Conservation (phyloP, 2,888 invertebrate species). For the Drosophila ustulata region DNA sequence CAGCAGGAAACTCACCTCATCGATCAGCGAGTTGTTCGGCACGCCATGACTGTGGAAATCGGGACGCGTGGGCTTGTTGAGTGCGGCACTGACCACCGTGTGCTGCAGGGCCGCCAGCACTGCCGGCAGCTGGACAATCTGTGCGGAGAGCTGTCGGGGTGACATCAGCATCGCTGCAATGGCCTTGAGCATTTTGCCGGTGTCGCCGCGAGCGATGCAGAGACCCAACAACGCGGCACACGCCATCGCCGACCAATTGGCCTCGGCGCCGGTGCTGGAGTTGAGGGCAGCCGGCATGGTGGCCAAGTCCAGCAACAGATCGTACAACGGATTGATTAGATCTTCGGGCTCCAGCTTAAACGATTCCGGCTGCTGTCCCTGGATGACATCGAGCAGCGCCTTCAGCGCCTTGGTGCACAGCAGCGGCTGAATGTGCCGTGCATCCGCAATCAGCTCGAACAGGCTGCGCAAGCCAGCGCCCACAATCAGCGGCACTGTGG, state of each 20-base stretch:
- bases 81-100: slow-evolving; percentile 94
- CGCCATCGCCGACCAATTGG: slow-evolving; percentile 93
- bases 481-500: slow-evolving; percentile 89
- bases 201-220: slow-evolving; percentile 96
- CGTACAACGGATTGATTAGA: slow-evolving; percentile 92
- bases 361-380: slow-evolving; percentile 86
- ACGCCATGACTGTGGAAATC: slow-evolving; percentile 96
- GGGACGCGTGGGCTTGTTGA: slow-evolving; percentile 93
- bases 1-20: slow-evolving; percentile 84
- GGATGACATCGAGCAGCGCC: slow-evolving; percentile 95
- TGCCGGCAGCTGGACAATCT: slow-evolving; percentile 93
- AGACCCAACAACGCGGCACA: slow-evolving; percentile 96
- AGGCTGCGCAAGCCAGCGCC: slow-evolving; percentile 94
- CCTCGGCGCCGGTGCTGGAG: slow-evolving; percentile 85
- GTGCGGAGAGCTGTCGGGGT: slow-evolving; percentile 90
- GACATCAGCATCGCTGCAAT: slow-evolving; percentile 95
- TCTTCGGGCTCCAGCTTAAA: slow-evolving; percentile 85
- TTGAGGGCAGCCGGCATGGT: slow-evolving; percentile 87
- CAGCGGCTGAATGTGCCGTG: slow-evolving; percentile 91
- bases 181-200: slow-evolving; percentile 94
- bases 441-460: slow-evolving; percentile 95
- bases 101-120: slow-evolving; percentile 94
- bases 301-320: slow-evolving; percentile 93
- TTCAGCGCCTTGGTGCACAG: slow-evolving; percentile 95
- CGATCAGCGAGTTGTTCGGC: slow-evolving; percentile 90